Base-by-base conservation (phyloP, 2,888 invertebrate species). In the Beris chalybata region DNA sequence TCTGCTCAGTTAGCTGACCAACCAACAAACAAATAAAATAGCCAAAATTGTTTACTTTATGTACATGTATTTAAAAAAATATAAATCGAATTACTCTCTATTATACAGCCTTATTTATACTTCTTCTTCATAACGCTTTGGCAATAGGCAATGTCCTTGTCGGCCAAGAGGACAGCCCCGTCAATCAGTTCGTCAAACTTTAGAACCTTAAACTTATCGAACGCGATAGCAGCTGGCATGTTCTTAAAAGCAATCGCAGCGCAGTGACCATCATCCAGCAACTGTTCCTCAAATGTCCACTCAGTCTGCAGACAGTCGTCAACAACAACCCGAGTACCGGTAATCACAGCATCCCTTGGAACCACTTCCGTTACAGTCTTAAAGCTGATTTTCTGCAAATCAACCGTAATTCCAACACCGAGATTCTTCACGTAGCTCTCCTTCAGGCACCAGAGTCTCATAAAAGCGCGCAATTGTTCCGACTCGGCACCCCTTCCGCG, bases 371-470 rank as follows among this genome's bases (percentile, higher is more conserved):
- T 86, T 67, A 84, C 84, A 15, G 91, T 81, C 59, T 83, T 78
- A 79, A 97, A 97, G 80, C 88, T 89, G 48, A 97, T 85, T 71
- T 89, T 85, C 71, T 86, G 83, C 53, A 97, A 83, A 74, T 92
- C 87, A 70, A 90, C 83, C 0, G 89, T 89, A 64, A 97, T 88
- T 38, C 97, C 97, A 30, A 89, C 82, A 22, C 97, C 96, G 64
- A 89, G 84, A 70, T 96, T 95, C 82, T 97, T 97, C 0, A 94
- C 91, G 77, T 94, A 95, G 76, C 95, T 91, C 79, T 97, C 97
- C 80, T 97, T 97, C 57, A 97, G 82, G 73, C 94, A 91, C 97
- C 97, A 97, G 75, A 91, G 85, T 69, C 97, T 84, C 78, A 90
- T 95, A 80, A 97, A 97, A 75, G 89, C 88, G 13, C 83, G 83